phyloP scores from a whole-genome alignment of 30 jellyfish, hydroid and myxozoan species.

The Chrysaora quinquecirrha region DNA sequence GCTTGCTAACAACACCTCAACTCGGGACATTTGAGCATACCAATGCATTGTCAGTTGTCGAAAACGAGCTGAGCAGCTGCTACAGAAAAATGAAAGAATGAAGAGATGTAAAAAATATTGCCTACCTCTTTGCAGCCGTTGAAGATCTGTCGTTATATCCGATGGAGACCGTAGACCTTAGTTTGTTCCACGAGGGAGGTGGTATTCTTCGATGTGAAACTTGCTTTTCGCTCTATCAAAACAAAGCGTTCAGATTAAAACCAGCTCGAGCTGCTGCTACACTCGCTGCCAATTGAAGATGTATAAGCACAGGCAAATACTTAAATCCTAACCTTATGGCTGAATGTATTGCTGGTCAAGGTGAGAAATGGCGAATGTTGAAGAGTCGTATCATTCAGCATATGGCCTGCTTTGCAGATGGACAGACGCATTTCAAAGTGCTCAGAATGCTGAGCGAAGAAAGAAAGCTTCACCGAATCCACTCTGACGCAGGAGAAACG shows the following conservation, averaged over 20 bases:
- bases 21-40: too few species aligned
- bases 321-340: not conserved
- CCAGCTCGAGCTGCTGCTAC: not conserved
- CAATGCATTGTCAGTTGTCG: not conserved
- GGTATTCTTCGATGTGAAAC: not conserved
- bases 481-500: not conserved
- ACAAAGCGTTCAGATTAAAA: not conserved
- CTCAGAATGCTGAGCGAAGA: not conserved
- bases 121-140: not conserved
- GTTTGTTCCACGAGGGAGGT: not conserved
- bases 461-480: not conserved
- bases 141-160: not conserved
- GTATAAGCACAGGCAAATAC: not conserved
- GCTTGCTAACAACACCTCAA: too few species aligned
- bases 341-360: not conserved
- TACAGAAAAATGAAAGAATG: not conserved
- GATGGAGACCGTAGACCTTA: not conserved
- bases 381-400: not conserved
- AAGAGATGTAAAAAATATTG: not conserved
- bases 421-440: not conserved
- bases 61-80: not conserved
- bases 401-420: not conserved
- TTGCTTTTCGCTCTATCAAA: not conserved
- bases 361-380: not conserved
- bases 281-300: not conserved